Conservation (phyloP, 2,888 invertebrate species). For the Anodontia alba region DNA sequence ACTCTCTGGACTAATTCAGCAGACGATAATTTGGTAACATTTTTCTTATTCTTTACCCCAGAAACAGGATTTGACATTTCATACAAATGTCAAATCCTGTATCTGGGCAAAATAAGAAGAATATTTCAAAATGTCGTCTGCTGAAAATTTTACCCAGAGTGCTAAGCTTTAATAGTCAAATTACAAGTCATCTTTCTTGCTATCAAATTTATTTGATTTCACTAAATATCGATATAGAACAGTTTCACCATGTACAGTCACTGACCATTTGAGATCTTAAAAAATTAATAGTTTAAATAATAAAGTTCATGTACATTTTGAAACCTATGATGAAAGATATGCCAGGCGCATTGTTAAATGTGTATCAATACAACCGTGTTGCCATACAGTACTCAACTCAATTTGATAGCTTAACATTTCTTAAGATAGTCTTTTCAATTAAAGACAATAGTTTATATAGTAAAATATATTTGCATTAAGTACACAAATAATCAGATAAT, state of each 20-base stretch:
- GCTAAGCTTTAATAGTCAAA: too few species aligned
- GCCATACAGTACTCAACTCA: background rate
- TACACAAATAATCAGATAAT: background rate
- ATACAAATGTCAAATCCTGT: too few species aligned
- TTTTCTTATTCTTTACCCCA: too few species aligned
- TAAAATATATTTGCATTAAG: constrained; percentile 14
- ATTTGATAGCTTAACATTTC: background rate
- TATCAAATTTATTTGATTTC: background rate
- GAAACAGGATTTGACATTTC: too few species aligned
- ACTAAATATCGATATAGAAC: background rate
- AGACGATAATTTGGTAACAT: too few species aligned
- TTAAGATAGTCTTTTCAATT: constrained; percentile 12
- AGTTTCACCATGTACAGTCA: background rate
- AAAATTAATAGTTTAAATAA: background rate
- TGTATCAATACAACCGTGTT: background rate
- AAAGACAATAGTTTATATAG: constrained; percentile 16
- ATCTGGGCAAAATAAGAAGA: too few species aligned
- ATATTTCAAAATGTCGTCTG: too few species aligned
- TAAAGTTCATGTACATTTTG: background rate
- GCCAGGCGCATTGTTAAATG: background rate
- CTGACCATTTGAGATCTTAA: background rate
- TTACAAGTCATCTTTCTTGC: background rate
- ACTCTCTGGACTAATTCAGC: too few species aligned
- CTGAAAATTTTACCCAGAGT: too few species aligned
- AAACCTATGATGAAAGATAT: background rate